Percentiles rank a stretch among this genome's conserved stretches.
phyloP scores from a whole-genome alignment of 1,140 invertebrate species.

The Cecropterus lyciades region DNA sequence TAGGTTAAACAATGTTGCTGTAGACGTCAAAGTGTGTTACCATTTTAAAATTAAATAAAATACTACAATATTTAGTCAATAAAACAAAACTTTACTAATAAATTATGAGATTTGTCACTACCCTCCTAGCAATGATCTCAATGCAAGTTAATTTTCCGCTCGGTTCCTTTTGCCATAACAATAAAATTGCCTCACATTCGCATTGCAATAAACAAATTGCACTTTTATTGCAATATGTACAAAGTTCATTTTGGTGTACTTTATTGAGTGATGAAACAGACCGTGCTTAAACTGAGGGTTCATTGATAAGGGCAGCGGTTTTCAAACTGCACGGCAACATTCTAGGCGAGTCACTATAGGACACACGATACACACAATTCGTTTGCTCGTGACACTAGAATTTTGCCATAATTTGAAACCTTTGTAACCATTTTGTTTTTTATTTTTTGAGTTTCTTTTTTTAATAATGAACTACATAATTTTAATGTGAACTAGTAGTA shows the following conservation, averaged over 20 bases:
- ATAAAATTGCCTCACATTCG: constrained; percentile 51
- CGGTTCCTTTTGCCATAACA: constrained; percentile 49
- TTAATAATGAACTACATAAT: no score
- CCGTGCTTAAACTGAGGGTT: constrained; percentile 55
- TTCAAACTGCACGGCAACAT: no score
- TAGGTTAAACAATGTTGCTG: no score
- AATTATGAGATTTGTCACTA: constrained; percentile 23
- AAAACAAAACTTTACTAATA: background rate
- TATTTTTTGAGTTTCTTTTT: no score
- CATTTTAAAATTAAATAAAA: background rate
- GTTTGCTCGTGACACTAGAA: no score
- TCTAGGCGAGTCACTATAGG: no score
- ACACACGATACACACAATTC: no score
- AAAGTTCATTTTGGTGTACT: constrained; percentile 33
- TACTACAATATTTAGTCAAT: background rate
- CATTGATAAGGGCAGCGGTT: constrained; percentile 49
- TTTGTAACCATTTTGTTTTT: no score
- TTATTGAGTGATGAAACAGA: constrained; percentile 33
- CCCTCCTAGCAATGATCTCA: constrained; percentile 27
- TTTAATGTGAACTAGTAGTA: no score
- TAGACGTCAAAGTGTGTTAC: no score
- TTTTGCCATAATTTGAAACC: no score
- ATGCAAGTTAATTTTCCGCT: constrained; percentile 57
- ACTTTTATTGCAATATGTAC: constrained; percentile 1
- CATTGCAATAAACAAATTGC: constrained; percentile 36